These are phyloP conservation scores for Gallinago paraguaiae DNA, from an alignment of 2,113 vertebrate genomes.

Conservation along the genomic window DNA sequence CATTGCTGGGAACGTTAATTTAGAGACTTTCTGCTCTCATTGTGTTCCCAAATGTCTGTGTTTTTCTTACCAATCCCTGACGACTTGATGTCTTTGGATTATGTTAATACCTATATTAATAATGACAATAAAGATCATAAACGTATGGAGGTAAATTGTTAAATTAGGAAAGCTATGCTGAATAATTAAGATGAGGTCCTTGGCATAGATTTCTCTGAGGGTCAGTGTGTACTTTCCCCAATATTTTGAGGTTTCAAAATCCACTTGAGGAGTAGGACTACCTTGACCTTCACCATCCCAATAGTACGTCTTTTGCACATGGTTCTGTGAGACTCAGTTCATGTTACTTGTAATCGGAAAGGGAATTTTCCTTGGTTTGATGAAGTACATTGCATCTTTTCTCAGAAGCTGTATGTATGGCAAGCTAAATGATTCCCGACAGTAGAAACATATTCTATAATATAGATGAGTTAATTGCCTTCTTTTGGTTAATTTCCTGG, in stretches of 20 bases:
- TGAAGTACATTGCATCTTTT: neutral
- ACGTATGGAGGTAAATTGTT: neutral
- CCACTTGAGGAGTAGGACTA: neutral
- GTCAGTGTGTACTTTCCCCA: neutral
- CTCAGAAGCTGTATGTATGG: neutral
- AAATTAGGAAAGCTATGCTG: neutral
- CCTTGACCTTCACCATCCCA: neutral
- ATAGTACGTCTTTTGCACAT: neutral
- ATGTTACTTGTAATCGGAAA: neutral
- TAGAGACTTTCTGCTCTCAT: neutral
- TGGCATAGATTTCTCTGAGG: neutral
- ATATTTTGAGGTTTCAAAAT: neutral
- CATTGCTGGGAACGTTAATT: neutral
- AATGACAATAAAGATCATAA: neutral
- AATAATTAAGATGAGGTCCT: neutral
- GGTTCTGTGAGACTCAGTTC: neutral
- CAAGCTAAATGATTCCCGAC: neutral
- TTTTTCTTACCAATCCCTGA: neutral
- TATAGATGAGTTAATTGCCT: neutral
- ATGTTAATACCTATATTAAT: neutral
- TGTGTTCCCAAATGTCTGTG: neutral
- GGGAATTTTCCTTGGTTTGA: neutral
- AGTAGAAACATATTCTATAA: neutral
- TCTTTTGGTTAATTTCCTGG: neutral
- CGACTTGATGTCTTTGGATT: conserved; percentile 9